Evolutionary conservation across 2,888 invertebrate genomes (phyloP), one percentile per base, ranked within the genome.

Genomic region (Nomada ruficornis): DNA sequence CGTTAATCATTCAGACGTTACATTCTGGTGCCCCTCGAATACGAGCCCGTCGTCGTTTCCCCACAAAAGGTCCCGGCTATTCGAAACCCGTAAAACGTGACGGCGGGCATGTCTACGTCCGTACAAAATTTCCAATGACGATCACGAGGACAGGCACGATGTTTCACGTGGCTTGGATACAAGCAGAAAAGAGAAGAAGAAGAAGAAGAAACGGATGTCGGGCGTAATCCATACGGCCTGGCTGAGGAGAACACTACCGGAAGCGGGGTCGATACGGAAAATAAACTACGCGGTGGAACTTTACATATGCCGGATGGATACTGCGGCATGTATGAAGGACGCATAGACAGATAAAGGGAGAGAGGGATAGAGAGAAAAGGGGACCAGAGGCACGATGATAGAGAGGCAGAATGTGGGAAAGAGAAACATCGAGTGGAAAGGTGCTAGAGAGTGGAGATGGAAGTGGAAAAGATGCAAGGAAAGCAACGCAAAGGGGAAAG

Each of bases 181-280:
- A 18, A 47, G 4, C 52, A 57, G 9, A 73, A 70, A 68, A 75
- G 77, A 80, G 67, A 82, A 50, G 29, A 42, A 29, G 63, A 69
- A 44, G 63, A 55, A 13, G 36, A 47, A 52, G 54, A 68, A 79
- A 70, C 55, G 47, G 64, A 60, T 59, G 80, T 29, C 80, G 65
- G 54, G 74, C 68, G 83, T 85, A 85, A 85, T 85, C 80, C 85
- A 83, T 85, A 85, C 69, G 74, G 65, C 60, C 68, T 52, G 75
- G 42, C 67, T n/a, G 82, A 69, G 77, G 57, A 73, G 80, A 65
- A 73, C 65, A 72, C 60, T 73, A 85, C 77, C 85, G 86, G 85
- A 83, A 86, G 78, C 68, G 75, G 67, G 83, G 82, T 88, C 88
- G 85, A 88, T 86, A 78, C 74, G 80, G 79, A 87, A 88, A 88